Evolutionary conservation across 1,140 invertebrate genomes (phyloP).

Genomic region (Venustaconcha ellipsiformis): DNA sequence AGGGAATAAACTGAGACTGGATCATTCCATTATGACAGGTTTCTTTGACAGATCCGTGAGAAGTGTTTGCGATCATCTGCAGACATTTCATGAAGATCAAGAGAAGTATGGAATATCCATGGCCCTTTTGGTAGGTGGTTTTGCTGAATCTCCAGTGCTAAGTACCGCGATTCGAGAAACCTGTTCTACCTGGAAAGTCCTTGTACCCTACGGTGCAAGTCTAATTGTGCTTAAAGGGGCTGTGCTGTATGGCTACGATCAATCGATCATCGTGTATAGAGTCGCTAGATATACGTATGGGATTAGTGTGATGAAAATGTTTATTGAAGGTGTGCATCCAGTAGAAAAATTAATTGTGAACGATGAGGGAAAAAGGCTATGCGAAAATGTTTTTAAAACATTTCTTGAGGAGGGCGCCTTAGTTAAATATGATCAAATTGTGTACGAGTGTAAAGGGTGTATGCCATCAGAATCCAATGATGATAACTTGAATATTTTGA

Average conservation of each 20-base stretch:
- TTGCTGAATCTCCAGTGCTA: constrained; percentile 6
- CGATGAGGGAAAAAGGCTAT: neutral
- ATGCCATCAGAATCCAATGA: too few species aligned
- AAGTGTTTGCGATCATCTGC: constrained; percentile 2
- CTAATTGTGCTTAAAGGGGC: constrained; percentile 13
- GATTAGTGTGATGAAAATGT: neutral
- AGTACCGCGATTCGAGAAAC: neutral
- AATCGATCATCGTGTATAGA: constrained; percentile 1
- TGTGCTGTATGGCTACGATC: constrained; percentile 16
- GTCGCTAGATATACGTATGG: constrained; percentile 17
- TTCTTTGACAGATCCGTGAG: constrained; percentile 10
- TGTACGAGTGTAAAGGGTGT: too few species aligned
- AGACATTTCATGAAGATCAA: neutral
- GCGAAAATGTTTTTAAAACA: constrained; percentile 4
- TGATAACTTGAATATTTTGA: too few species aligned
- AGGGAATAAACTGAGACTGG: constrained; percentile 3
- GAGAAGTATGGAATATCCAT: neutral
- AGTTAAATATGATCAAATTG: too few species aligned
- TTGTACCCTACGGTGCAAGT: constrained; percentile 10
- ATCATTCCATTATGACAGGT: neutral
- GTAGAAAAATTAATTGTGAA: neutral
- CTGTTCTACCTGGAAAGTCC: neutral
- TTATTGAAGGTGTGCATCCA: constrained; percentile 4
- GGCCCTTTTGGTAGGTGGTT: constrained; percentile 12
- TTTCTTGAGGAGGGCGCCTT: neutral